Evolutionary conservation across 2,888 invertebrate species (phyloP), one percentile per base, ranked within the genome.

Genomic region (Parapristionchus giblindavisi): DNA sequence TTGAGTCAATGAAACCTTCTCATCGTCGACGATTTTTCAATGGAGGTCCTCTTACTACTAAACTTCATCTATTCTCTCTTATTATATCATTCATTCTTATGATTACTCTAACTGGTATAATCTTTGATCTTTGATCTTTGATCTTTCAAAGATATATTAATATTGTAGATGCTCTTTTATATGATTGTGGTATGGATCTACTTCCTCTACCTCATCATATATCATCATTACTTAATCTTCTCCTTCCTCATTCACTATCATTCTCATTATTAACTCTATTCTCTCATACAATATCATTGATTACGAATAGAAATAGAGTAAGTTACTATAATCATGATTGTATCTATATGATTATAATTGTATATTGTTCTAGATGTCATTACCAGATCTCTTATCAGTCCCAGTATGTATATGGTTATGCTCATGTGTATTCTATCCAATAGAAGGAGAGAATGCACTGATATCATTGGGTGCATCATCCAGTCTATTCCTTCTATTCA

Each of bases 41-140:
- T 27, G 81, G 82, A 6, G 82, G 82, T 29, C 51, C 32, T 21
- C 40, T 71, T 8, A 76, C 77, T 24, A 79, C 77, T 48, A 11
- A 65, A 8, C 61, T 77, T 0, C 80, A 78, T 17, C 34, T 78
- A 11, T 40, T 48, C 11, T 74, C 75, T 17, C 58, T 82, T 27
- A 0, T 74, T n/a, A 21, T 75, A 4, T 40, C 78, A 0, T 27
- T 70, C 14, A 6, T 75, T 1, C 58, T 70, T 11, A 24, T 70
- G 38, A 27, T 54, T 17, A 27, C 70, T 17, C 70, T 70, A n/a
- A 34, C 27, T 17, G 70, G 70, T 70, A 6, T 32, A 27, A 11
- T 60, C 32, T 32, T 6, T 32, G 14, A 32, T 34, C 27, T 24
- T 5, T 8, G 17, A 17, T 43, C 11, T 43, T 43, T 14, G 11